Base-by-base conservation (phyloP, 1,140 invertebrate genomes). In the Drosophila elegans region DNA sequence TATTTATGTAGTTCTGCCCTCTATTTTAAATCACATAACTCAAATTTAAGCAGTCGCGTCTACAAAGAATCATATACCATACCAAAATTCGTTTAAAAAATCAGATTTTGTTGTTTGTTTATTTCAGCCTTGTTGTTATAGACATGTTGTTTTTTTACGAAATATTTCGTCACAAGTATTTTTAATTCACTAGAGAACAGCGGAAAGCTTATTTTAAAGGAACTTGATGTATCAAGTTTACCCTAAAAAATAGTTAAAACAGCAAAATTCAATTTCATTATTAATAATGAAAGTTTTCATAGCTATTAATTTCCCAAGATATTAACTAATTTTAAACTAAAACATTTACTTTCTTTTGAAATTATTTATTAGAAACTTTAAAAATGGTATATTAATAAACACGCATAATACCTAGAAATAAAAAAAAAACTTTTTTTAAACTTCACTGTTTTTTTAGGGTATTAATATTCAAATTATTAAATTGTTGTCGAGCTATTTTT, bases 11-110 rank as follows among this genome's bases (percentile, higher is more conserved):
- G 16, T 4, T 10, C n/a, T 29, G 25, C 46, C 32, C 62, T 48
- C 63, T 42, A 12, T 25, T 68, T 56, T 48, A 74, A 83, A 75
- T 66, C 66, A 52, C 59, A 74, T 82, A 82, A 83, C 83, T 82
- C 75, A 82, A 82, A 74, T 68, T 62, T 55, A 83, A 82, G 53
- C 79, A 81, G 56, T 32, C 60, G 46, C 56, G 49, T 60, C 54
- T 45, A 54, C 60, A 61, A 44, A 7, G n/a, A 53, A 27, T 51
- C 27, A 25, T 32, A 36, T 38, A 56, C 32, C 21, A 36, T 38
- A 56, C 32, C 21, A 41, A 44, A 57, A 49, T 52, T 39, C 38
- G 38, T 39, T 11, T 13, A 42, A 41, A 13, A 57, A 27, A 54
- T 27, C 25, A 12, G 39, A 56, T 56, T 51, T 39, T 51, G 59